Base-by-base conservation (phyloP, 2,888 invertebrate species). In the Myathropa florea region DNA sequence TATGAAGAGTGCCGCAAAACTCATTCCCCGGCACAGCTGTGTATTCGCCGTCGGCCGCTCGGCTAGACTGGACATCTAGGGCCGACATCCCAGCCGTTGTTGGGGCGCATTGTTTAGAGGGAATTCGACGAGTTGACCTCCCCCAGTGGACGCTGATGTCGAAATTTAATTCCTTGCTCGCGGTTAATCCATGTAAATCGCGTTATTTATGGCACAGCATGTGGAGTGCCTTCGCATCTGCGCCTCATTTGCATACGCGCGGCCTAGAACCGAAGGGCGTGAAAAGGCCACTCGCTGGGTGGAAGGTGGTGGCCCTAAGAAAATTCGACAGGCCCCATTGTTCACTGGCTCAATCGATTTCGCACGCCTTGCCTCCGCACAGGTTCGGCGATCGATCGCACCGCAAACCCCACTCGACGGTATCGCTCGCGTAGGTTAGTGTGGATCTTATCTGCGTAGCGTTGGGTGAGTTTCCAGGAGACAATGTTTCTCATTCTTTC, bases 151-250 rank as follows among this genome's bases (percentile, higher is more conserved):
- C 28, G 24, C 53, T 61, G 39, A 46, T 10, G 28, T 64, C 39
- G 36, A 72, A 72, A 67, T 73, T 73, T 61, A 67, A 80, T 73
- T 80, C 80, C 67, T 67, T 67, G 61, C 60, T 18, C 65, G 36
- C 59, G 36, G 46, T 64, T 81, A 85, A 81, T 81, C 77, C 84
- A 77, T 84, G 71, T 81, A 59, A 77, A 84, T 84, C 84, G 76
- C 67, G 80, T 84, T 80, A 71, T 81, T 81, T 81, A 77, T 81
- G 77, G 59, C 76, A 71, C n/a, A 65, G 12, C 33, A 12, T 33
- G 33, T 12, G 33, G 28, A 28, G 28, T 28, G 3, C 2, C n/a
- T n/a, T n/a, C n/a, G 23, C 60, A 28, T 30, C n/a, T 53, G 39
- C 53, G 26, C 30, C 33, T 57, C 57, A 57, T 57, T 57, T 57